Percentiles rank a stretch among this genome's conserved stretches.
Evolutionary conservation across 1,140 invertebrate genomes (phyloP).

Genomic region (Tigriopus japonicus): DNA sequence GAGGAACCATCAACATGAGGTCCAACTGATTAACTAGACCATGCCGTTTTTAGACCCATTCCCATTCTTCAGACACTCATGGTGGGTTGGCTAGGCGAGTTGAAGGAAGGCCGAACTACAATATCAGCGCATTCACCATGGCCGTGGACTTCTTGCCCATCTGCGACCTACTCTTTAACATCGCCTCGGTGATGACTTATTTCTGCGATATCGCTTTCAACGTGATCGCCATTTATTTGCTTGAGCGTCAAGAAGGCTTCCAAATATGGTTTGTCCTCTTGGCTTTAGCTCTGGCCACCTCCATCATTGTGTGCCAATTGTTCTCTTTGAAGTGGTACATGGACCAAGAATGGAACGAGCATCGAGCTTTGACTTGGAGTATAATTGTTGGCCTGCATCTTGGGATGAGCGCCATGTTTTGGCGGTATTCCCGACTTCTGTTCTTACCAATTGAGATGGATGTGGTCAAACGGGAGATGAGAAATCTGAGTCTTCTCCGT

Average conservation of each 20-base stretch:
- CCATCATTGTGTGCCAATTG: slow-evolving; percentile 8
- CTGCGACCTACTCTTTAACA: slow-evolving; percentile 74
- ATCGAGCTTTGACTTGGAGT: slow-evolving; percentile 13
- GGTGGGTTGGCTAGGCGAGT: too few relatives aligned
- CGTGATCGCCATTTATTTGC: slow-evolving; percentile 52
- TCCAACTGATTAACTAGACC: too few relatives aligned
- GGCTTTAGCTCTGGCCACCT: slow-evolving; percentile 15
- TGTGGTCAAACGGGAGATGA: slow-evolving; percentile 61
- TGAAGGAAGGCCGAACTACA: too few relatives aligned
- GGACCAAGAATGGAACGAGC: background rate
- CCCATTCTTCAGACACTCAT: too few relatives aligned
- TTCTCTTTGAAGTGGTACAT: slow-evolving; percentile 19
- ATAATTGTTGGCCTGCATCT: slow-evolving; percentile 38
- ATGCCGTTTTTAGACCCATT: too few relatives aligned
- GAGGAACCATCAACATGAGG: too few relatives aligned
- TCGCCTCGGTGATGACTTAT: slow-evolving; percentile 70
- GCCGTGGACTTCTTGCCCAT: slow-evolving; percentile 26
- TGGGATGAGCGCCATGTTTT: slow-evolving; percentile 60
- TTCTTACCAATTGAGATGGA: slow-evolving; percentile 64
- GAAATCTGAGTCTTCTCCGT: slow-evolving; percentile 52
- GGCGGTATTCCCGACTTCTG: slow-evolving; percentile 60
- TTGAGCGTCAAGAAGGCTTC: slow-evolving; percentile 25
- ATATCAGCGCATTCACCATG: background rate
- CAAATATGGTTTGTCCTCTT: background rate
- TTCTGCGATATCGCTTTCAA: slow-evolving; percentile 81